phyloP scores from a whole-genome alignment of 1,140 invertebrate species.

The Nasonia giraulti region DNA sequence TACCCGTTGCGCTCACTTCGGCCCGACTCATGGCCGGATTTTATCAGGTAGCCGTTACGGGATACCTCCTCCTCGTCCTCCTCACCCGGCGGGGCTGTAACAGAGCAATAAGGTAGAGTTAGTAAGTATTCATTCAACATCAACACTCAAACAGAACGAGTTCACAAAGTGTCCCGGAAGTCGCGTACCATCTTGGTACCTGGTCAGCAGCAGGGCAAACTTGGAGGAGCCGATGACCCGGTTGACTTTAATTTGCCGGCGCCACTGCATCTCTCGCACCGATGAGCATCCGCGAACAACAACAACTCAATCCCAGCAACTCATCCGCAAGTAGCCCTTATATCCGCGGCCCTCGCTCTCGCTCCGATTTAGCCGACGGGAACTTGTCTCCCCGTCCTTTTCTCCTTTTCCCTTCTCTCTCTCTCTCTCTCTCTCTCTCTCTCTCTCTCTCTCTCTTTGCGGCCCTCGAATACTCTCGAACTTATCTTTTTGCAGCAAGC shows the following conservation, averaged over 20 bases:
- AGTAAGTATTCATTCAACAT: too few species aligned
- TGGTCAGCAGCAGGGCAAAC: conserved; percentile 70
- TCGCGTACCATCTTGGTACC: conserved; percentile 72
- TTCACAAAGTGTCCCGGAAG: neutral
- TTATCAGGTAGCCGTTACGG: conserved; percentile 21
- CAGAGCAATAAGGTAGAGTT: neutral
- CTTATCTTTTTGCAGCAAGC: neutral
- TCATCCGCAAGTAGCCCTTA: too few species aligned
- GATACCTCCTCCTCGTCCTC: conserved; percentile 68
- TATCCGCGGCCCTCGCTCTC: conserved; percentile 20
- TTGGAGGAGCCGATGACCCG: conserved; percentile 73
- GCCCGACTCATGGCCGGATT: neutral
- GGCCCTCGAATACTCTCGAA: neutral
- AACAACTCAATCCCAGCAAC: conserved; percentile 14
- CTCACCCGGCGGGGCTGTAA: conserved; percentile 69
- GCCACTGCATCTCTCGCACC: conserved; percentile 70
- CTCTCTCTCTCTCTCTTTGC: neutral
- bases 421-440: neutral
- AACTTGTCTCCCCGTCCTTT: neutral
- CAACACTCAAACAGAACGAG: neutral
- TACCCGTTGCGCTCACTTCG: conserved; percentile 23
- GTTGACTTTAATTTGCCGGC: conserved; percentile 67
- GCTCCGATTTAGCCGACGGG: neutral
- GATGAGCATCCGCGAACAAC: conserved; percentile 31
- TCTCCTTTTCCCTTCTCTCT: neutral